Base-by-base conservation (phyloP, 2,113 vertebrate genomes). In the Recurvirostra avosetta region DNA sequence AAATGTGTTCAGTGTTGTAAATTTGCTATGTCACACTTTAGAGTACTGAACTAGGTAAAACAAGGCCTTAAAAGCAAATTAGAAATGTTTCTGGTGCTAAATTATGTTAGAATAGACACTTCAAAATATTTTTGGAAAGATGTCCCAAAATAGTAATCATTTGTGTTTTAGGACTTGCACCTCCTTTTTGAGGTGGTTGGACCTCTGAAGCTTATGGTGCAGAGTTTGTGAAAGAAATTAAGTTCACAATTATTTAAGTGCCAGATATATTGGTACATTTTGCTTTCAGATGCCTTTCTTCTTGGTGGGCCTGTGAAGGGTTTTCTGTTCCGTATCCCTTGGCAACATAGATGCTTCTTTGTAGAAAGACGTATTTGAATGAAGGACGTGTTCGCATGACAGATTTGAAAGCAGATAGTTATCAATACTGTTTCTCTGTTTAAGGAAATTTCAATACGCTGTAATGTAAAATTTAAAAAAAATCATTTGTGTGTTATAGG, bases 11-110 rank as follows among this genome's bases (percentile, higher is more conserved):
- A 5, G 17, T 45, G 49, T 15, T n/a, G 47, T 74, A 36, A 34
- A 94, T 86, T 52, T 95, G 92, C 87, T 92, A 76, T 94, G 90
- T 96, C 92, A 94, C 75, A 43, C 67, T 77, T 82, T 14, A 14
- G 80, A 84, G 34, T 52, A 36, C 14, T 66, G 23, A 88, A 32
- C 9, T 52, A 56, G 40, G 23, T 88, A 61, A 88, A 61, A 45
- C 12, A 41, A 41, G 56, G 38, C 55, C 23, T 74, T 70, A 34
- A 13, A 76, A 63, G 1, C 7, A 36, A 53, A 65, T n/a, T 7
- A 45, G 21, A 75, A 70, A 23, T 20, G 5, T 22, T 66, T 47
- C 15, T 47, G n/a, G 4, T 68, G 12, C 55, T 74, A 25, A 36
- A 6, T 4, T 58, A 0, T 70, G 15, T 62, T 82, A 49, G 9